These are phyloP conservation scores for Hemicrepidius hirtus DNA, from an alignment of 2,888 invertebrate genomes.

Conservation along the genomic window DNA sequence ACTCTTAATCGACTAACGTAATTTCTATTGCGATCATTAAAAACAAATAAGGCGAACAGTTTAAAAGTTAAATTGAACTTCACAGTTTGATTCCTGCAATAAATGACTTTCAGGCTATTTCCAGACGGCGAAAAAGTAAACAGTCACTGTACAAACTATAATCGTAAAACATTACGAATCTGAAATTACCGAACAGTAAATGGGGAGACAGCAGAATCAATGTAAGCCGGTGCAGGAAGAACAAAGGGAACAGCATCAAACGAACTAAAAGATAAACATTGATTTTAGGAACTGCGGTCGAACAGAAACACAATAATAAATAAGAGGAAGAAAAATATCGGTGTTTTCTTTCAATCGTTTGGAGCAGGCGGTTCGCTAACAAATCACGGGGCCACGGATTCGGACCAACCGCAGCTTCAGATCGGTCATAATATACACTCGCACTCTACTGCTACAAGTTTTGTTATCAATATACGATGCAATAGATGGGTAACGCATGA, in stretches of 20 bases:
- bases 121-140: slow-evolving; percentile 15
- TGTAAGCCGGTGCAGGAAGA: slow-evolving; percentile 24
- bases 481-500: slow-evolving; percentile 51
- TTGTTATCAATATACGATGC: slow-evolving; percentile 51
- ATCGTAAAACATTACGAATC: slow-evolving; percentile 9
- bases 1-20: slow-evolving; percentile 24
- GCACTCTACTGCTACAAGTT: slow-evolving; percentile 46
- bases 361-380: slow-evolving; percentile 62
- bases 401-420: slow-evolving; percentile 54
- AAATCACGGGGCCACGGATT: slow-evolving; percentile 61
- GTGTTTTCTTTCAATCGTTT: slow-evolving; percentile 64
- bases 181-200: slow-evolving; percentile 18
- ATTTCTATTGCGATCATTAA: slow-evolving; percentile 25
- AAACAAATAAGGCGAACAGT: slow-evolving; percentile 20
- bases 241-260: slow-evolving; percentile 50
- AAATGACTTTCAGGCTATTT: background rate
- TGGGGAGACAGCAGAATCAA: background rate
- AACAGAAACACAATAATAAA: slow-evolving; percentile 61
- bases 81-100: background rate
- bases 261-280: slow-evolving; percentile 63
- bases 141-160: background rate
- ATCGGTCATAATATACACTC: slow-evolving; percentile 53
- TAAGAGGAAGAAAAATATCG: slow-evolving; percentile 61
- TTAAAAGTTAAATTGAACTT: slow-evolving; percentile 35
- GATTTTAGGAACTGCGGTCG: slow-evolving; percentile 61